These are phyloP conservation scores for Cynodonichthys magdalenae DNA, from an alignment of 2,797 vertebrate species.

Conservation along the genomic window DNA sequence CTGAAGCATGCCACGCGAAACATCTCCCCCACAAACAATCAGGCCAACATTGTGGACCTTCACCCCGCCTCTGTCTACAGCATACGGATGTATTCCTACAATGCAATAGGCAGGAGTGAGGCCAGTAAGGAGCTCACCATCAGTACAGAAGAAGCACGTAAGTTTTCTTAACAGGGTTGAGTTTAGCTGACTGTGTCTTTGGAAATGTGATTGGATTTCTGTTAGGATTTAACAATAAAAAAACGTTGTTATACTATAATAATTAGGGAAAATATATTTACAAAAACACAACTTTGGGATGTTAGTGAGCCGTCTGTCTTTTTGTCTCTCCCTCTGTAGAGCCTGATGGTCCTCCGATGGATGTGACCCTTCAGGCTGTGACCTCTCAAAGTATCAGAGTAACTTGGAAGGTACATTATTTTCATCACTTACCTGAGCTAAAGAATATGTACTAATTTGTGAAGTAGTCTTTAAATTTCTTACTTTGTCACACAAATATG, in stretches of 20 bases:
- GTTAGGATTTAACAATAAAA: background rate
- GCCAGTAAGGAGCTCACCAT: slow-evolving; percentile 97
- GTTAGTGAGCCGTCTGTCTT: background rate
- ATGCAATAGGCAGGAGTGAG: slow-evolving; percentile 94
- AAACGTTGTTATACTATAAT: background rate
- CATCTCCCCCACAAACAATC: slow-evolving; percentile 97
- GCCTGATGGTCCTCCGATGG: slow-evolving; percentile 95
- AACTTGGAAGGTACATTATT: slow-evolving; percentile 91
- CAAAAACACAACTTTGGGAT: slow-evolving; percentile 8
- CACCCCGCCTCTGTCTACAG: slow-evolving; percentile 97
- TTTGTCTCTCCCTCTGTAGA: slow-evolving; percentile 72
- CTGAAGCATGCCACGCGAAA: slow-evolving; percentile 96
- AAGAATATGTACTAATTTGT: background rate
- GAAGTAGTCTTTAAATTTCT: background rate
- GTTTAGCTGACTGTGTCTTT: background rate
- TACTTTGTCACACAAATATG: background rate
- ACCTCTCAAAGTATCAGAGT: slow-evolving; percentile 98
- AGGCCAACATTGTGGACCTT: slow-evolving; percentile 97
- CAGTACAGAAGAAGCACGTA: slow-evolving; percentile 98
- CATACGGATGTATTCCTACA: slow-evolving; percentile 99
- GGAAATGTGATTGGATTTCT: no score
- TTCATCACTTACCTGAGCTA: background rate
- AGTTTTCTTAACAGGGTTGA: slow-evolving; percentile 31
- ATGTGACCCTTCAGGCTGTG: slow-evolving; percentile 93
- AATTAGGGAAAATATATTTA: background rate